Evolutionary conservation across 2,888 invertebrate genomes (phyloP), one percentile per base, ranked within the genome.

Genomic region (Coremacera marginata): DNA sequence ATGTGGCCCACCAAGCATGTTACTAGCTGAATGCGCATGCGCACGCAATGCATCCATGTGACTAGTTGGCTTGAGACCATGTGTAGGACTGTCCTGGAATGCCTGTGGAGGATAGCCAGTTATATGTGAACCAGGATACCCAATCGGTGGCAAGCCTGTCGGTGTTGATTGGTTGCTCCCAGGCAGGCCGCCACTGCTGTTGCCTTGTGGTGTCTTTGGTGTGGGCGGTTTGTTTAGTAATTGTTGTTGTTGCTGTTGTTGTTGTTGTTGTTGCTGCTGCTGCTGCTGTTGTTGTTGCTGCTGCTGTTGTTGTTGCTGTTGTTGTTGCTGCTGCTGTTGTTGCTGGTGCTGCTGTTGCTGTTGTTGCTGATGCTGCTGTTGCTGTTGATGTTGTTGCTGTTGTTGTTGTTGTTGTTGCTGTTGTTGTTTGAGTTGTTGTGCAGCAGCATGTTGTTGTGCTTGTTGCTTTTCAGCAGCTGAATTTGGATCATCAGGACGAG

Each of bases 21-120:
- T 86, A 76, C 86, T 89, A 51, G 92, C 92, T 77, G 94, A 94
- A 83, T 94, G 94, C 11, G 95, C 95, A 86, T 95, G 95, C 63
- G 94, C 92, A 81, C 95, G 90, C 78, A 95, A 88, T 70, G 94
- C 94, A 84, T 95, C 95, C 84, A 95, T 95, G 93, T 73, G 94
- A 92, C 90, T 95, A 62, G 89, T 90, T 65, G 89, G 89, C 80
- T 89, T 89, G 5, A 87, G 80, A 16, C 86, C 94, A 74, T 93
- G 92, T 88, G 93, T 93, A 60, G 93, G 93, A 84, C 94, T 94
- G 55, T 93, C 93, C 77, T 93, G 92, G 87, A 93, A 94, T 14
- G 88, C 86, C 82, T 86, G 88, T 81, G 85, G 88, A 49, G 88
- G 88, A 82, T 89, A 89, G 27, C 87, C 88, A 2, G 84, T 82